A percentile compares a stretch with the other conserved stretches of the same genome.
Evolutionary conservation across 2,113 vertebrate species (phyloP).

Genomic region (Oreotrochilus melanogaster): DNA sequence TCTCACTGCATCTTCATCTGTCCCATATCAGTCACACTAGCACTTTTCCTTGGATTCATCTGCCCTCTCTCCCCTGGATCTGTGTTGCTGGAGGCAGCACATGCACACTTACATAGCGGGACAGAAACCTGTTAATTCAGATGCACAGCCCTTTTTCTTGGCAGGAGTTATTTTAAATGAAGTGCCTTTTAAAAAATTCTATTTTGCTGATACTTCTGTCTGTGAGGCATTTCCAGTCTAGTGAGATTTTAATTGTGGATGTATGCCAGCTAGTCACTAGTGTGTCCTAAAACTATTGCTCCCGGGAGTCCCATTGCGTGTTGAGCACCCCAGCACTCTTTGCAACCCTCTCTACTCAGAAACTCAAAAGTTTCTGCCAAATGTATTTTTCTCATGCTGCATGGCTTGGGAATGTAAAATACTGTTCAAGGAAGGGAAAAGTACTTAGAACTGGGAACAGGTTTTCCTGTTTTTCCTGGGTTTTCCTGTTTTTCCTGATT

Average conservation of each 20-base stretch:
- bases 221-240: constrained; percentile 63
- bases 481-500: too few species aligned
- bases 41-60: not conserved
- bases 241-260: constrained; percentile 58
- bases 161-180: not conserved
- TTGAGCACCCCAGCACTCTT: not conserved
- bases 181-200: not conserved
- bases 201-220: constrained; percentile 65
- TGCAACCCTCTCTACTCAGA: not conserved
- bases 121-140: constrained; percentile 17
- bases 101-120: not conserved
- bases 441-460: not conserved
- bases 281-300: constrained; percentile 23
- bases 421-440: not conserved
- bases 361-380: not conserved
- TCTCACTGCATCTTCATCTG: not conserved
- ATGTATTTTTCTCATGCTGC: not conserved
- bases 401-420: not conserved
- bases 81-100: too few species aligned
- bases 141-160: not conserved
- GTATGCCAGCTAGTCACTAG: constrained; percentile 40
- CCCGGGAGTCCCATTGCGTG: not conserved
- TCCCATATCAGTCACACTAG: not conserved
- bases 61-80: not conserved
- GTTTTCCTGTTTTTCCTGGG: too few species aligned